Evolutionary conservation across 2,113 vertebrate species (phyloP), one percentile per base, ranked within the genome.

Genomic region (Dolichotis patagonum): DNA sequence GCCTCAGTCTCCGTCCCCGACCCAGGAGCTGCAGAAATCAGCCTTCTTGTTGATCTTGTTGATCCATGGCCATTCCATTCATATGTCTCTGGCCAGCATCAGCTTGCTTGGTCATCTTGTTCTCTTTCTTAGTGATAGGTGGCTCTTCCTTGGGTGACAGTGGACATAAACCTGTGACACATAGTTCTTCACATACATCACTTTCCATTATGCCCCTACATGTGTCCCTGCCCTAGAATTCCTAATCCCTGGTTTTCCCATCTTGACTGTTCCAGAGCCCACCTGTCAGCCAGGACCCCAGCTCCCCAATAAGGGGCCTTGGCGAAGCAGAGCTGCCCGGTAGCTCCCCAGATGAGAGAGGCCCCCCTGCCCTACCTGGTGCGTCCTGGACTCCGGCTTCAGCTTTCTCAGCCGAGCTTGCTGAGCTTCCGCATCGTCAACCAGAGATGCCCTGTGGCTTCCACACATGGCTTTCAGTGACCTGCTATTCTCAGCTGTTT

Each of bases 361-460:
- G 30, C 49, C 87, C 58, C 52, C 8, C 43, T 38, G 4, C 38
- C 65, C 84, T 26, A 20, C 49, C 81, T 52, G 28, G n/a, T 9
- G 49, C 0, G 13, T 52, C 4, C 71, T 58, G 35, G 54, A 38
- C 58, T 62, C 52, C 17, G 32, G 83, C 46, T 43, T 94, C n/a
- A 28, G 62, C 63, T 46, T 85, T 49, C 58, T 58, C n/a, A 49
- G 75, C 43, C 28, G 43, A 41, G 43, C 82, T 71, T 49, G 43
- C 78, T 58, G 49, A 85, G 54, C 62, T 78, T 85, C 84, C 91
- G 28, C 85, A 54, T 85, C 17, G 30, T 30, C 35, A 82, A 82
- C 71, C 60, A n/a, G 56, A 94, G 88, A 92, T 0, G n/a, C 77
- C 91, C 78, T 95, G 91, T 93, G 93, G 88, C 95, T 94, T 88